These are phyloP conservation scores for Tympanoctomys barrerae DNA, from an alignment of 2,797 vertebrate species.

Conservation along the genomic window DNA sequence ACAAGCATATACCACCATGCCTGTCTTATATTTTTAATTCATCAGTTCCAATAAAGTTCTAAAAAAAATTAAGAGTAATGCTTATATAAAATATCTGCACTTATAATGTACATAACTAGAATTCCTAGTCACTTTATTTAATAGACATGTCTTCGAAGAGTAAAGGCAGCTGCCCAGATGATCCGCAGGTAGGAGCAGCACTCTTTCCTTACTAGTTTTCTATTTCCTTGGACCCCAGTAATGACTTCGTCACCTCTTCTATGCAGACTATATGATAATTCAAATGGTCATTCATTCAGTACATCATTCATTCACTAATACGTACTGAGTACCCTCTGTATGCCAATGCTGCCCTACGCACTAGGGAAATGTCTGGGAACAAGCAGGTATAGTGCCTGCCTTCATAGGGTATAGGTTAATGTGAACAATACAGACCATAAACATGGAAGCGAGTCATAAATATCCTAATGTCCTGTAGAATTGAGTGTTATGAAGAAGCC, in stretches of 20 bases:
- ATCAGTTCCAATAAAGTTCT: not conserved
- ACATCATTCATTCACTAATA: not conserved
- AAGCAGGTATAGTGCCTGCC: not conserved
- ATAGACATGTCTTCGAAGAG: not conserved
- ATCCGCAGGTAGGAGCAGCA: not conserved
- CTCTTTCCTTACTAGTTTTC: not conserved
- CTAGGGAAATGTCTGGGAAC: not conserved
- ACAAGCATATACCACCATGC: not conserved
- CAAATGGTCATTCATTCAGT: not conserved
- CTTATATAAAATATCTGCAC: not conserved
- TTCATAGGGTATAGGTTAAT: not conserved
- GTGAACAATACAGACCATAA: not conserved
- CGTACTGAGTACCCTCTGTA: not conserved
- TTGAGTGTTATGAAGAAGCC: not conserved
- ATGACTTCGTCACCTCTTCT: not conserved
- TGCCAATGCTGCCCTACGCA: not conserved
- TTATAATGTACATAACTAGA: not conserved
- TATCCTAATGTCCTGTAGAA: not conserved
- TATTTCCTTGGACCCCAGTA: not conserved
- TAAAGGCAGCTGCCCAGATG: not conserved
- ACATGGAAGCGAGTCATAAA: accelerated
- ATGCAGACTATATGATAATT: not conserved
- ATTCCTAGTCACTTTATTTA: not conserved
- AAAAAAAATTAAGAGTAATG: not conserved
- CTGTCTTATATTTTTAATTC: not conserved